Percentiles rank a stretch among this genome's conserved stretches.
These are phyloP conservation scores for Poliocrania exsul DNA, from an alignment of 2,797 vertebrate species.

Conservation along the genomic window DNA sequence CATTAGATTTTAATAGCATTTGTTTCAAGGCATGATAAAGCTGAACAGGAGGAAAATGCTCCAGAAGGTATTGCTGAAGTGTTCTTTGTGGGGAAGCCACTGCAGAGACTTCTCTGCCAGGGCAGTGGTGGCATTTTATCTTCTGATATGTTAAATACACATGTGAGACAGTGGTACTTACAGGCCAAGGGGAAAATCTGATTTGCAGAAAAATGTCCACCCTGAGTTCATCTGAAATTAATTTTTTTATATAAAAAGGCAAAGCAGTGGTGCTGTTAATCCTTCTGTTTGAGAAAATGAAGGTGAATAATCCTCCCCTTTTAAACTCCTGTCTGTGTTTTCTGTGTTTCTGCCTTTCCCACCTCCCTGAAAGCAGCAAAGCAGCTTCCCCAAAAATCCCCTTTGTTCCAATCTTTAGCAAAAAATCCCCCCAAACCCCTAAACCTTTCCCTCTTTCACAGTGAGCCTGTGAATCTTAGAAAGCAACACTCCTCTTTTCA, in stretches of 20 bases:
- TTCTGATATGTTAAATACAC: background rate
- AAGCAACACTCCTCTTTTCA: accelerated
- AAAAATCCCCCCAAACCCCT: background rate
- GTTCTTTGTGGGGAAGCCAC: background rate
- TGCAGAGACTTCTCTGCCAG: background rate
- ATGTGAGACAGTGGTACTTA: background rate
- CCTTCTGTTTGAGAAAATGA: background rate
- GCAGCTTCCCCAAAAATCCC: background rate
- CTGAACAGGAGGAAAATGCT: slow-evolving; percentile 9
- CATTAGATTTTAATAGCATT: background rate
- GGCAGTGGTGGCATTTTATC: background rate
- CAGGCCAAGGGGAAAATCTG: background rate
- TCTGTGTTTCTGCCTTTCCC: background rate
- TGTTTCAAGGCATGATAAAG: background rate
- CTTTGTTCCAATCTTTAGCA: background rate
- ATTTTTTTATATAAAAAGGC: background rate
- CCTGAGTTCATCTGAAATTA: background rate
- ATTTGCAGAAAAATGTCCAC: background rate
- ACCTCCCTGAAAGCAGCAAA: background rate
- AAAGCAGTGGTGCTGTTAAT: background rate
- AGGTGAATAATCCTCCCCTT: background rate
- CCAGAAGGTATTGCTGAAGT: background rate
- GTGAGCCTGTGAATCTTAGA: background rate
- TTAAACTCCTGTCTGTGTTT: background rate
- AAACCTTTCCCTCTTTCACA: background rate